Base-by-base conservation (phyloP, 2,113 vertebrate genomes). In the Rhizomys pruinosus region DNA sequence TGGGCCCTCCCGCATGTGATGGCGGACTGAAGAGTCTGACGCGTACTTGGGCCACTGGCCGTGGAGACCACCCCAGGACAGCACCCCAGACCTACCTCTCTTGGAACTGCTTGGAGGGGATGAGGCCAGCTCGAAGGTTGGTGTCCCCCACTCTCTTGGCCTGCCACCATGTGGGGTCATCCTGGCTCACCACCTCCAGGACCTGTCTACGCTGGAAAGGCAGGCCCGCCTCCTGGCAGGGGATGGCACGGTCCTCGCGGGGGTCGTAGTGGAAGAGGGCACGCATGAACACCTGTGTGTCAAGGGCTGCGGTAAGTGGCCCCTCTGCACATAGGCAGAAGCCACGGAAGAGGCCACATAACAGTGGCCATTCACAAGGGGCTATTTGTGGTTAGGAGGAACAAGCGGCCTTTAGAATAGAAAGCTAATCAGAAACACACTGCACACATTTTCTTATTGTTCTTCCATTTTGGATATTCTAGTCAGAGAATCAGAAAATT, bases 101-200 rank as follows among this genome's bases (percentile, higher is more conserved):
- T 95, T 99, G 99, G 96, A 99, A 99, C 97, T 99, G 98, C 37
- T 98, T 98, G 0, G 99, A 99, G 42, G 99, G 99, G 80, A 99
- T 98, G 89, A 99, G 98, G 27, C 99, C 99, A 0, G 99, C 99
- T 0, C 99, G 98, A 91, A 99, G 98, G 97, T 99, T 99, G 71
- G 98, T 98, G 89, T 99, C 99, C 15, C 99, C 99, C 6, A 99
- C 98, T 71, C 98, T 98, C 96, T 99, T 99, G 84, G 99, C 99
- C 97, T 99, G 99, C 99, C 99, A 99, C 99, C 99, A 99, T 0
- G 99, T 99, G 84, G 98, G 97, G 47, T 99, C 99, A 1, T 99
- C 99, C 77, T 99, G 99, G 97, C 99, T 99, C 2, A 99, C 99
- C 47, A 99, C 99, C 94, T 99, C 99, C n/a, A 99, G 98, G 90